These are phyloP conservation scores for Galagoides demidoff DNA, from an alignment of 2,797 vertebrate genomes.

Conservation along the genomic window DNA sequence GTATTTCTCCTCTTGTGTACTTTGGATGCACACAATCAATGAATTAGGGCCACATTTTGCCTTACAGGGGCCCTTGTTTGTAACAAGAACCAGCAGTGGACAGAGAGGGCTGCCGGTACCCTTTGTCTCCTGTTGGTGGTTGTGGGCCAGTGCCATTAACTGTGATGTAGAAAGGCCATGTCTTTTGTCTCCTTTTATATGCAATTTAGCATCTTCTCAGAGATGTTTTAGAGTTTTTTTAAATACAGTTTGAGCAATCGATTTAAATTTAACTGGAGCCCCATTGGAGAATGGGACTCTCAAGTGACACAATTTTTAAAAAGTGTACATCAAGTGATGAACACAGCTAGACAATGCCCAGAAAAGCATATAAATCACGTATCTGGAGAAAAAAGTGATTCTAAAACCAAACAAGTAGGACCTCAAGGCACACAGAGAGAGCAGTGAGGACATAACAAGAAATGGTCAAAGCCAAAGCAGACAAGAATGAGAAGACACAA, in stretches of 20 bases:
- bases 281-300: background rate
- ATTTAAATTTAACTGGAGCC: background rate
- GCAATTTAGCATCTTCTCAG: background rate
- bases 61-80: conserved; percentile 33
- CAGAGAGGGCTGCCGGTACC: background rate
- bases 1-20: background rate
- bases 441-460: background rate
- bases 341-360: background rate
- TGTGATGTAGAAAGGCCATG: background rate
- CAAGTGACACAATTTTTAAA: background rate
- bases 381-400: background rate
- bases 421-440: background rate
- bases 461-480: background rate
- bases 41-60: conserved; percentile 58
- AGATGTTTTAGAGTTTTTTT: background rate
- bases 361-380: conserved; percentile 4
- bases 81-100: background rate
- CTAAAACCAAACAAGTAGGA: conserved; percentile 6
- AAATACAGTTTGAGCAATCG: conserved; percentile 1
- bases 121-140: background rate
- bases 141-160: background rate
- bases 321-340: conserved; percentile 9
- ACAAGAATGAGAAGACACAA: background rate
- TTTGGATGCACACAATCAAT: conserved; percentile 28
- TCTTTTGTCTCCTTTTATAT: background rate